Base-by-base conservation (phyloP, 2,888 invertebrate species). In the Lasioglossum figueresi region DNA sequence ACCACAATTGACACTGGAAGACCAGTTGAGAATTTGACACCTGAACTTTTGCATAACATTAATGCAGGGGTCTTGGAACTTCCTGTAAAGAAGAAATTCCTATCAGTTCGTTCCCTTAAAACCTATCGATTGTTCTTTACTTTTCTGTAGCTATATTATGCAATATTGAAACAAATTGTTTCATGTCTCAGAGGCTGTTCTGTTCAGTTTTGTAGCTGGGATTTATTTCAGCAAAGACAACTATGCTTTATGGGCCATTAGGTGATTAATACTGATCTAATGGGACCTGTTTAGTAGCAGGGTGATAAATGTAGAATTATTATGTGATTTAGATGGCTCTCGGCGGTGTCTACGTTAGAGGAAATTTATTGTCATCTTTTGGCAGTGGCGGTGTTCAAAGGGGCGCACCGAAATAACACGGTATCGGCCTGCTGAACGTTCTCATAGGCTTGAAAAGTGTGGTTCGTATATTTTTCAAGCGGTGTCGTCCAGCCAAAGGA, bases 1-100 rank as follows among this genome's bases (percentile, higher is more conserved):
- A 8, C 86, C 89, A 70, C 91, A 93, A 66, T 87, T 88, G 10
- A 83, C 79, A 27, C 88, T 91, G 1, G 88, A 82, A 23, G 92
- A 90, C 91, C 91, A 93, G 79, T 91, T 91, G 31, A 92, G 80
- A 79, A 93, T 91, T 71, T 93, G 92, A 31, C 85, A 89, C 34
- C 89, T 86, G n/a, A 93, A 84, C 70, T 92, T 88, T 43, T 92
- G 93, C 87, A 90, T 91, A 2, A 91, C 89, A 43, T 83, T 88
- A 8, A 40, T 83, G 72, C 93, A 93, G 8, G 91, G 89, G 31
- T 91, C 92, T 75, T 56, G 78, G 73, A 93, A 93, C 43, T 84
- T 86, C 93, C 93, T 93, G 1, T 27, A 43, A 14, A 63, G 56
- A 23, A 78, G 12, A 74, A 19, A 40, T 37, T n/a, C n/a, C 23